Base-by-base conservation (phyloP, 2,113 vertebrate genomes). In the Cyrtonyx montezumae region DNA sequence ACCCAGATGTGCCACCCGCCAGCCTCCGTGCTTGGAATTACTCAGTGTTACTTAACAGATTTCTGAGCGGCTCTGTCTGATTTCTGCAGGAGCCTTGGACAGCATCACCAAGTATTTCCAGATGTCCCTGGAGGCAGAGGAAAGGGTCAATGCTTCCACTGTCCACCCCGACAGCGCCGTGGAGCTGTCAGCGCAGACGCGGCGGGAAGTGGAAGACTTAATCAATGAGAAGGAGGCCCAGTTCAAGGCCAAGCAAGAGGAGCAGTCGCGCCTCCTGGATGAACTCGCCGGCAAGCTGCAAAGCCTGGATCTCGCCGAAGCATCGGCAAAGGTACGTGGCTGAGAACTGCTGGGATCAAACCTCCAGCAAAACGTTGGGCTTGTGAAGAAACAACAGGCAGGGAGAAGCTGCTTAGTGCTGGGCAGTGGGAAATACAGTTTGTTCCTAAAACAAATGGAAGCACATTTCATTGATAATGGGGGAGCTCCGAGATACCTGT, bases 201-300 rank as follows among this genome's bases (percentile, higher is more conserved):
- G 99, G 56, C 97, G 97, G 69, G 96, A 97, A 75, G 98, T 98
- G 11, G 99, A 99, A 92, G 97, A 98, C 66, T 93, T 98, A 92
- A 98, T 99, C 95, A 96, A 98, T 58, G 96, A 98, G 74, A 98
- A 84, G 58, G 97, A 97, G 82, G 95, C 97, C 6, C 96, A 97
- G 83, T 99, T 99, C 95, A 96, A 96, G 87, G 97, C 96, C 71
- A 98, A 96, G 32, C 98, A 99, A 74, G 97, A 98, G 73, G 98
- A 99, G 68, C 98, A 99, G 90, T 97, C 98, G 0, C 98, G 98
- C 65, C 98, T 97, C 34, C 96, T 99, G 87, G 99, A 99, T 67
- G 98, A 99, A 75, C 98, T 99, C 4, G 99, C 99, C 2, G 98
- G 98, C 74, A 98, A 99, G 91, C 97, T 99, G 70, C 98, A 99